Percentiles rank a stretch among this genome's conserved stretches.
phyloP scores from a whole-genome alignment of 2,797 vertebrate species.

The Peromyscus melanophrys region DNA sequence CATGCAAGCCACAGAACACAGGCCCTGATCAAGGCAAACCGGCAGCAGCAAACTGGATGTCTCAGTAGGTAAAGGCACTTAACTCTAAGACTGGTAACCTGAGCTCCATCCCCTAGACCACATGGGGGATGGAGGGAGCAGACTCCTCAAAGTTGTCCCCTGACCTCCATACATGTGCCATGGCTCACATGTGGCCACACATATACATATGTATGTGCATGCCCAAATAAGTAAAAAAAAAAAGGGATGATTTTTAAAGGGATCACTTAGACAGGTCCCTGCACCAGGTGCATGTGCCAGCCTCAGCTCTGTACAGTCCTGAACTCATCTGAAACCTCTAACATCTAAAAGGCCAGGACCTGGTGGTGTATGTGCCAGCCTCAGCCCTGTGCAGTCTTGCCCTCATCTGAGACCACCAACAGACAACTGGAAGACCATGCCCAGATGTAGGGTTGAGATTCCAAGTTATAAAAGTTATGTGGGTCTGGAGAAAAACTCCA shows the following conservation, averaged over 20 bases:
- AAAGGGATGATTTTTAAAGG: background rate
- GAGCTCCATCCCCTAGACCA: background rate
- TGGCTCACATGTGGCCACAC: background rate
- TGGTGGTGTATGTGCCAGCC: background rate
- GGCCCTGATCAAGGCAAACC: background rate
- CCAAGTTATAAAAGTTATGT: background rate
- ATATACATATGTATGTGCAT: background rate
- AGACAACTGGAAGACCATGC: fast-evolving
- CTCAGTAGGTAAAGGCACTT: background rate
- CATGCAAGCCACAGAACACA: background rate
- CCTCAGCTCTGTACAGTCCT: fast-evolving
- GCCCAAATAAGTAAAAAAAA: background rate
- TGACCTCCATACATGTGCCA: background rate
- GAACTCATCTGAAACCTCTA: background rate
- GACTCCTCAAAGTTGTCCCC: background rate
- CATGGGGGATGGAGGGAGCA: background rate
- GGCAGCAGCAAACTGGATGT: too few species aligned
- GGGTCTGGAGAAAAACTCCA: background rate
- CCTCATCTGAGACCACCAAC: background rate
- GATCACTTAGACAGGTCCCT: background rate
- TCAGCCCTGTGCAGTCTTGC: fast-evolving
- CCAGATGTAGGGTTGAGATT: fast-evolving
- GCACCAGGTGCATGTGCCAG: too few species aligned
- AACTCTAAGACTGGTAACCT: background rate
- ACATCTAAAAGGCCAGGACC: too few species aligned